phyloP scores from a whole-genome alignment of 2,113 vertebrate species.

The Pluvianellus socialis region DNA sequence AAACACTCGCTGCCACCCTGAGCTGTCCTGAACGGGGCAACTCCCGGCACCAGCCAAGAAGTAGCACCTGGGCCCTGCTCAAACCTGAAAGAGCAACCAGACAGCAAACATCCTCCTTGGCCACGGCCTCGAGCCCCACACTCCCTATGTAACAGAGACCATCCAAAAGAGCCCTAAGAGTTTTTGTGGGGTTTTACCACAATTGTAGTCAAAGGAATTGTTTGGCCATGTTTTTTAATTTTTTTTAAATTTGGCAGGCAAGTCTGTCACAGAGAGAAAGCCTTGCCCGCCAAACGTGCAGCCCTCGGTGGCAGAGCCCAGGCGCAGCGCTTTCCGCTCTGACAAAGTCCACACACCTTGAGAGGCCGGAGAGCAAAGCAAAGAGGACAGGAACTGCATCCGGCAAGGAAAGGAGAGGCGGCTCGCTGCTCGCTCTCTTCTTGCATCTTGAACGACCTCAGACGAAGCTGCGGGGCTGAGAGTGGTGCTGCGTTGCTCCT shows the following conservation, averaged over 20 bases:
- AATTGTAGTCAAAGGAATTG: neutral
- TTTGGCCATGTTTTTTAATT: neutral
- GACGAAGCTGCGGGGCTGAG: neutral
- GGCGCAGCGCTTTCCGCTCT: rapidly evolving
- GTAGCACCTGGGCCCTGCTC: neutral
- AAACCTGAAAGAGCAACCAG: neutral
- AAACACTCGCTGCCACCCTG: neutral
- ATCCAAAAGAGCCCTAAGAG: neutral
- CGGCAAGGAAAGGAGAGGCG: neutral
- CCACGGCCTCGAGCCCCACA: rapidly evolving
- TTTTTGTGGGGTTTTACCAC: neutral
- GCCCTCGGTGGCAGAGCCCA: rapidly evolving
- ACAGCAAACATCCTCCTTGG: neutral
- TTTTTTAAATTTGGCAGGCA: neutral
- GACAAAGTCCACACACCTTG: neutral
- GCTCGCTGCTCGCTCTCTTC: neutral
- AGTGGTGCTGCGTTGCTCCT: neutral
- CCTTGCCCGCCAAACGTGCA: rapidly evolving
- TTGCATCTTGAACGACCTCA: neutral
- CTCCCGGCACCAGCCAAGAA: neutral
- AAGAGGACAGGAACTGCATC: rapidly evolving
- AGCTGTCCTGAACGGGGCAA: neutral
- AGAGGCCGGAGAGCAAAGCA: neutral
- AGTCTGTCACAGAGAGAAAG: neutral
- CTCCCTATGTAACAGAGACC: neutral